Evolutionary conservation across 2,888 invertebrate genomes (phyloP).

Genomic region (Agonopterix heracliana): DNA sequence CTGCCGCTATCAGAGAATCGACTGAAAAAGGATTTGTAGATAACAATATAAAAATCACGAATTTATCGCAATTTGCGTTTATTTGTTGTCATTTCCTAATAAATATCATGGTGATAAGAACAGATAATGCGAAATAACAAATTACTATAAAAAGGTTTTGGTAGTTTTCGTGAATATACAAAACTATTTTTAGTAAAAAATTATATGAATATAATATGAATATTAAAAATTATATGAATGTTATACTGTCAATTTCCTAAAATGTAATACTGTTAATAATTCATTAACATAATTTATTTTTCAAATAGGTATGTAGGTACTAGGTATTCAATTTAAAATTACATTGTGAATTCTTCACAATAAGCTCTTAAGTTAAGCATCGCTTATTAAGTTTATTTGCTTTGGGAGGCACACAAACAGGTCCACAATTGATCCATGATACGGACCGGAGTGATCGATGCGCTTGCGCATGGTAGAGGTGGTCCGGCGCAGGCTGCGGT

Average conservation of each 20-base stretch:
- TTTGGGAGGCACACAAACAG: constrained; percentile 22
- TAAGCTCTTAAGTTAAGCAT: constrained; percentile 2
- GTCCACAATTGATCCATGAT: constrained; percentile 30
- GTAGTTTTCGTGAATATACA: no score
- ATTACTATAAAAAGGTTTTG: neutral
- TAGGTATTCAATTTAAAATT: no score
- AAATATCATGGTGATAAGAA: constrained; percentile 44
- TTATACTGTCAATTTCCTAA: no score
- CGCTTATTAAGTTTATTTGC: constrained; percentile 21
- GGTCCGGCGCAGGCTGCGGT: neutral
- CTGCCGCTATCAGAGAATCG: constrained; percentile 60
- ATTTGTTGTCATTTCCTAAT: constrained; percentile 54
- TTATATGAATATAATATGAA: no score
- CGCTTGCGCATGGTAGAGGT: constrained; percentile 22
- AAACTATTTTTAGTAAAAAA: no score
- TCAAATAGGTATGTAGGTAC: no score
- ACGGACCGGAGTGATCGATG: constrained; percentile 40
- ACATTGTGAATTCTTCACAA: neutral
- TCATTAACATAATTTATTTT: no score
- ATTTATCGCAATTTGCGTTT: constrained; percentile 66
- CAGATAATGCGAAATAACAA: neutral
- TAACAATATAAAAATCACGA: constrained; percentile 56
- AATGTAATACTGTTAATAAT: no score
- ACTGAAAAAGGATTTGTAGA: constrained; percentile 67
- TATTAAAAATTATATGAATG: no score